These are phyloP conservation scores for Megaptera novaeangliae DNA, from an alignment of 2,113 vertebrate genomes.

Conservation along the genomic window DNA sequence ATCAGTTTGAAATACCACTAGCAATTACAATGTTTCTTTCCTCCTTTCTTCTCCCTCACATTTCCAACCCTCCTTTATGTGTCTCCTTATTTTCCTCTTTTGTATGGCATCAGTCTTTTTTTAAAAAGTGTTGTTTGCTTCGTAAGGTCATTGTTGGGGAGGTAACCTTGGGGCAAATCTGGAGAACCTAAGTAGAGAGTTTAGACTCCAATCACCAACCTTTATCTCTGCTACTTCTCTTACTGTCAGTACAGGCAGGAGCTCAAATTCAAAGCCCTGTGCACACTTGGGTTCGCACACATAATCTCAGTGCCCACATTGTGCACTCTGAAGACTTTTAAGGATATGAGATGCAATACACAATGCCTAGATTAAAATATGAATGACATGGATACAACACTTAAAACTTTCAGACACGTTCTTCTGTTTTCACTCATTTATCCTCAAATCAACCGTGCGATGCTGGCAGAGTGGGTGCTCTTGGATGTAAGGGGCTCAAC, in stretches of 20 bases:
- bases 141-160: not conserved
- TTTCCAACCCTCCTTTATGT: not conserved
- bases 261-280: not conserved
- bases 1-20: conserved; percentile 3
- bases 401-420: not conserved
- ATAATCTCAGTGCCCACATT: not conserved
- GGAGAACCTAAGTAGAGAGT: not conserved
- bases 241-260: not conserved
- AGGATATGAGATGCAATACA: not conserved
- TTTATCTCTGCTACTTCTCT: not conserved
- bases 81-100: not conserved
- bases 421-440: not conserved
- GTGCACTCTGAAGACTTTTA: not conserved
- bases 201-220: not conserved
- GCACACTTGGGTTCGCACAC: not conserved
- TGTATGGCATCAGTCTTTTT: not conserved
- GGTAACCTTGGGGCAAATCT: not conserved
- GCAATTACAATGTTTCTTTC: not conserved
- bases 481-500: not conserved
- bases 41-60: not conserved
- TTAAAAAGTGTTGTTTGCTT: not conserved
- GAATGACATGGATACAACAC: accelerated
- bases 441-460: not conserved
- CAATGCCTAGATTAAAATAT: not conserved
- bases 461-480: not conserved